These are phyloP conservation scores for Stenodema calcarata DNA, from an alignment of 2,888 invertebrate species.

Conservation along the genomic window DNA sequence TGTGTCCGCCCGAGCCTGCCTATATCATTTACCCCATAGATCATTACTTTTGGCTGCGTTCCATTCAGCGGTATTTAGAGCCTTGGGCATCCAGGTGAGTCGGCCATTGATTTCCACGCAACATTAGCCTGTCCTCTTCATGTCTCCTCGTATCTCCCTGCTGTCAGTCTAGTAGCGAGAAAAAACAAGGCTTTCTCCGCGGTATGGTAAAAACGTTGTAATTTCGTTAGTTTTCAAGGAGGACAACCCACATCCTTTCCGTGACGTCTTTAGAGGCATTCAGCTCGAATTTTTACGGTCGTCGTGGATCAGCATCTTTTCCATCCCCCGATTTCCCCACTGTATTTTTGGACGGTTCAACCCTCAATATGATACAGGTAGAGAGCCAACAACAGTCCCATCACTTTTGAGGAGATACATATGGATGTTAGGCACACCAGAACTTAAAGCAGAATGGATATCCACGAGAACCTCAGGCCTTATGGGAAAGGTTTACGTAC, in stretches of 20 bases:
- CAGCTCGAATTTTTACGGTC: neutral
- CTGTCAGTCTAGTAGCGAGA: slow-evolving; percentile 4
- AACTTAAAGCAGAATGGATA: too few relatives aligned
- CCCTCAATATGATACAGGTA: too few relatives aligned
- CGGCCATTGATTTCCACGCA: slow-evolving; percentile 48
- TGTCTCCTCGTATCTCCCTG: neutral
- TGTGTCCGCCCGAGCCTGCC: slow-evolving; percentile 9
- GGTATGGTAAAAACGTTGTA: slow-evolving; percentile 17
- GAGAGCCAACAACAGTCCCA: too few relatives aligned
- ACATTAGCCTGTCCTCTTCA: slow-evolving; percentile 31
- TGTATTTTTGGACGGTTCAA: too few relatives aligned
- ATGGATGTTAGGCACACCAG: too few relatives aligned
- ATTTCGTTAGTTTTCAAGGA: neutral
- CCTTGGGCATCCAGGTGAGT: slow-evolving; percentile 37
- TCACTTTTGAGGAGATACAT: too few relatives aligned
- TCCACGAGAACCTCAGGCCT: too few relatives aligned
- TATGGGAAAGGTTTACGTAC: too few relatives aligned
- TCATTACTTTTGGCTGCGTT: slow-evolving; percentile 38
- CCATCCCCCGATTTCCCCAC: neutral
- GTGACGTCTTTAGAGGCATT: neutral
- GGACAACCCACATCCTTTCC: neutral
- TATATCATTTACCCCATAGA: slow-evolving; percentile 42
- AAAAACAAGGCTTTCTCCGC: slow-evolving; percentile 3
- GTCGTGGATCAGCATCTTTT: neutral
- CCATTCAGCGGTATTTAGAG: slow-evolving; percentile 31